Base-by-base conservation (phyloP, 2,888 invertebrate species). In the Drosophila fulvimacula region DNA sequence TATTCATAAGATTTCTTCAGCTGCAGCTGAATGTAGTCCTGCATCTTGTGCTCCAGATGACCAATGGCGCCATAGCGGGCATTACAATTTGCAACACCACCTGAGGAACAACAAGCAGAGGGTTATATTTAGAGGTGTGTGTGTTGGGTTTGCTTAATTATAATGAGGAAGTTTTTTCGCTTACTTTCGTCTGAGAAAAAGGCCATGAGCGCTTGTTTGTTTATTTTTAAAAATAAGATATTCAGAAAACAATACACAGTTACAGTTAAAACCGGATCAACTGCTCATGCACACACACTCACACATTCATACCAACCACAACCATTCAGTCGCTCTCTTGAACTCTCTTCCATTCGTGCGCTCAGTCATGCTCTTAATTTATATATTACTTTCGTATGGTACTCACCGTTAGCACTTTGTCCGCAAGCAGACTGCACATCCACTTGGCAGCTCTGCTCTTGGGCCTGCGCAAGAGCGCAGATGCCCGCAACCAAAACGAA, bases 1-100 rank as follows among this genome's bases (percentile, higher is more conserved):
- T 95, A 96, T 71, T 96, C 95, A 86, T 95, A 96, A 0, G 96
- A 97, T n/a, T 95, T 93, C 59, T 94, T 93, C 34, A 97, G 93
- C 79, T 96, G 95, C 2, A 94, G 92, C 83, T 95, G 95, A 90
- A 93, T 77, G 77, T 91, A 92, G 15, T 82, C 74, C 76, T 91
- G 90, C 10, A 92, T 58, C 58, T 87, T 82, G 27, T 71, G 60
- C 77, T 91, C 86, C 51, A 88, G 74, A 49, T 88, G 79, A 2
- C 78, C 74, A 59, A 92, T 90, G 62, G 91, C 91, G 42, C 76
- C 91, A 72, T 72, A 90, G 4, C 86, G 88, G 5, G 91, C 77
- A 69, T 90, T 85, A 72, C 91, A 91, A 30, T 87, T 69, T 11
- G 30, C 57, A n/a, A 76, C 41, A 15, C 39, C 73, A 51, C 53